A percentile compares a stretch with the other conserved stretches of the same genome.
phyloP scores from a whole-genome alignment of 2,888 invertebrate genomes.

The Zelleria hepariella region DNA sequence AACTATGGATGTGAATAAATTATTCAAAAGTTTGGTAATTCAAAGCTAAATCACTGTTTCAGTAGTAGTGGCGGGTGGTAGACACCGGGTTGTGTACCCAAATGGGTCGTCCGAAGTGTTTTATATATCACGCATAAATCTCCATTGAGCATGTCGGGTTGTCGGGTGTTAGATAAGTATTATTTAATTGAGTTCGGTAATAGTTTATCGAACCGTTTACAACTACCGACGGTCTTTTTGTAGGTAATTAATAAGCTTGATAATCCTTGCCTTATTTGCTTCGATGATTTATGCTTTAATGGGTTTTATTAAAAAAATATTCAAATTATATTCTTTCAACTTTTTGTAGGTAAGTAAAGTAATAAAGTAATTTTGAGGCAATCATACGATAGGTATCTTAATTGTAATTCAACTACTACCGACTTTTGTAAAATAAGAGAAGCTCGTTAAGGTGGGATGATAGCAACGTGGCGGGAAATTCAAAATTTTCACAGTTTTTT shows the following conservation, averaged over 20 bases:
- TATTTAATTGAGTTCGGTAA: background rate
- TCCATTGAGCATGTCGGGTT: background rate
- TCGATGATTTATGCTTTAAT: too few species aligned
- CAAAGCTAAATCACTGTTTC: background rate
- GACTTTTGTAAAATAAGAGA: too few species aligned
- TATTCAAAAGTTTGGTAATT: background rate
- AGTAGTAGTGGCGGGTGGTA: background rate
- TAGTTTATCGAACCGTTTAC: background rate
- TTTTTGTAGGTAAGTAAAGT: too few species aligned
- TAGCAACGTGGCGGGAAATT: too few species aligned
- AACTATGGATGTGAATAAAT: background rate
- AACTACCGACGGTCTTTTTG: background rate
- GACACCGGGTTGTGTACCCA: background rate
- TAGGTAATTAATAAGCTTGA: background rate
- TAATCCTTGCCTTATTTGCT: background rate
- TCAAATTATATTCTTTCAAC: too few species aligned
- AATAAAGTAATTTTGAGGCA: too few species aligned
- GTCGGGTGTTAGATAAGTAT: background rate
- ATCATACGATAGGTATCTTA: too few species aligned
- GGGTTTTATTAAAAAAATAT: too few species aligned
- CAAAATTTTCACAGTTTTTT: too few species aligned
- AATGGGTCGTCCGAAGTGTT: background rate
- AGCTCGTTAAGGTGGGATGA: too few species aligned
- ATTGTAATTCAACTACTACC: too few species aligned
- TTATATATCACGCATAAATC: background rate